phyloP scores from a whole-genome alignment of 1,140 invertebrate genomes.

The Asbolus verrucosus region DNA sequence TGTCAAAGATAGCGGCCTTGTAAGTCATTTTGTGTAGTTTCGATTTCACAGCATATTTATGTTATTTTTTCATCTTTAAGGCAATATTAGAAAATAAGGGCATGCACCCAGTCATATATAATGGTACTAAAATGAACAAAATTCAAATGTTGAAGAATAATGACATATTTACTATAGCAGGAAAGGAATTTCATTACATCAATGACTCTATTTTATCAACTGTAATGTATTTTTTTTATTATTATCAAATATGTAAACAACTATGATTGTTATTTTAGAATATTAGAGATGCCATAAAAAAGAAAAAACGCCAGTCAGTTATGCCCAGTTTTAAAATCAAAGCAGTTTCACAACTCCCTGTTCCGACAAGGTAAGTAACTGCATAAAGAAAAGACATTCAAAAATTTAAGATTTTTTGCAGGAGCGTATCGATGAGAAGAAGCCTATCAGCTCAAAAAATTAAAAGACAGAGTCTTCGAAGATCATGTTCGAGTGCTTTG shows the following conservation, averaged over 20 bases:
- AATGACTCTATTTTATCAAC: too few relatives aligned
- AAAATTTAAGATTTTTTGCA: not conserved
- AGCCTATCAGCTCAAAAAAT: not conserved
- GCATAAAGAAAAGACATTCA: not conserved
- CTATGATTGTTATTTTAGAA: not conserved
- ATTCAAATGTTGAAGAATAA: not conserved
- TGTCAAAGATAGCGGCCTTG: not conserved
- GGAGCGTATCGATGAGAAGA: not conserved
- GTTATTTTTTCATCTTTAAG: not conserved
- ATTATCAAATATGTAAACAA: too few relatives aligned
- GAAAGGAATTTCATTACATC: not conserved
- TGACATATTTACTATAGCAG: not conserved
- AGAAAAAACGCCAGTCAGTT: not conserved
- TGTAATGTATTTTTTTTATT: too few relatives aligned
- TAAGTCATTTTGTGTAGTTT: not conserved
- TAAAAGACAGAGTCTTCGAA: not conserved
- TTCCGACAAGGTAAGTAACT: not conserved
- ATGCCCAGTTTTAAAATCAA: not conserved
- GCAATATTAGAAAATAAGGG: conserved; percentile 61
- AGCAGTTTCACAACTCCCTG: not conserved
- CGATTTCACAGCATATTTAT: too few relatives aligned
- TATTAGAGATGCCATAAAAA: not conserved
- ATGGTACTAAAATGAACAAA: not conserved
- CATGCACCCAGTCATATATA: not conserved
- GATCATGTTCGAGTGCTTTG: not conserved